These are phyloP conservation scores for Cylindroiulus punctatus DNA, from an alignment of 2,888 invertebrate species.

Conservation along the genomic window DNA sequence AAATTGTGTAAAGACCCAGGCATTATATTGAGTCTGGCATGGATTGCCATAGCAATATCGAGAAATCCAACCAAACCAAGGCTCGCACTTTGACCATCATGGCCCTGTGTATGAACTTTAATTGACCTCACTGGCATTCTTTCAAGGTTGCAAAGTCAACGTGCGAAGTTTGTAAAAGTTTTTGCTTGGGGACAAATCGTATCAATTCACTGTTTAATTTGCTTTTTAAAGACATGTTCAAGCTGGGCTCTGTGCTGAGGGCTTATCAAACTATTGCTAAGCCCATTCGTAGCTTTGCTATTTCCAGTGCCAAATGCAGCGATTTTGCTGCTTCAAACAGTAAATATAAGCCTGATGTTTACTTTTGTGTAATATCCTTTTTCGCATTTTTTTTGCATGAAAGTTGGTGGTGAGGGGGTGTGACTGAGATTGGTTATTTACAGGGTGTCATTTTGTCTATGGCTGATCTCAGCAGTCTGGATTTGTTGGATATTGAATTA, in stretches of 20 bases:
- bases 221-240: background rate
- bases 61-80: no score
- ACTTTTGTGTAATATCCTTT: no score
- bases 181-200: background rate
- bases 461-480: no score
- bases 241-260: background rate
- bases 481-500: no score
- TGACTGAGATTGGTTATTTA: no score
- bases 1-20: no score
- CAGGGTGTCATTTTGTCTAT: no score
- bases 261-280: background rate
- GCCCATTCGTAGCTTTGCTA: background rate
- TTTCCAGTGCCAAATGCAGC: background rate
- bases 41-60: background rate
- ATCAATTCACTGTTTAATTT: background rate
- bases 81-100: background rate
- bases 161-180: background rate
- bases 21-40: background rate
- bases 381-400: background rate
- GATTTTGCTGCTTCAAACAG: background rate
- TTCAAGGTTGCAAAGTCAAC: background rate
- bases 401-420: no score
- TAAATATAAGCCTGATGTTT: background rate
- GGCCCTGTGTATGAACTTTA: background rate
- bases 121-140: background rate